Base-by-base conservation (phyloP, 92 coral and sea anemone species). In the Epizoanthus rinbou region DNA sequence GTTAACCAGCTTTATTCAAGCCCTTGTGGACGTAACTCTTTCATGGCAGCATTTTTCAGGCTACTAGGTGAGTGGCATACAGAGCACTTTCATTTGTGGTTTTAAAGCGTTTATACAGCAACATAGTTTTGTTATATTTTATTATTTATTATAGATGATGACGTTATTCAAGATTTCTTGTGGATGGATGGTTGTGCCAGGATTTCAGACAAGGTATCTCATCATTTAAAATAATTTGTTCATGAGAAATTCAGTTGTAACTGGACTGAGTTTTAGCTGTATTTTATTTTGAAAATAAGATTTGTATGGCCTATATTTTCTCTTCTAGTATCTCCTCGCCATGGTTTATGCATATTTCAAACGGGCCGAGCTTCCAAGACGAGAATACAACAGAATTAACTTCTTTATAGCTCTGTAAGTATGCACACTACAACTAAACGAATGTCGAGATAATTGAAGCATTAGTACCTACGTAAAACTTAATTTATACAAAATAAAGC, bases 121-220 rank as follows among this genome's bases (percentile, higher is more conserved):
- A 31, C 54, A 6, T 62, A 0, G 56, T 69, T 82, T 84, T 10
- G n/a, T n/a, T n/a, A n/a, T n/a, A n/a, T n/a, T n/a, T n/a, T n/a
- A n/a, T n/a, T n/a, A n/a, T n/a, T 17, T 22, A 53, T 62, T 31
- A 43, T 80, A 97, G 99, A 97, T 84, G 99, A 97, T 85, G 98
- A 97, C 85, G 72, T 90, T 76, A 94, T 97, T 85, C 98, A 93
- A 87, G 99, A 97, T 81, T 97, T 97, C 43, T 91, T 97, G 41
- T 97, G 99, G 99, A 92, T 97, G 99, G 99, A 97, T 87, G 89
- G 92, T n/a, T 97, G 99, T 75, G 94, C 92, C 54, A 91, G 89
- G 69, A 94, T 97, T 37, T 97, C 99, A 57, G 99, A 97, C 89
- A 97, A 97, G 82, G 99, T 97, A 84, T 50, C 86, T 37, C 31